Conservation (phyloP, 2,888 invertebrate genomes). For the Crocallis elinguaria region DNA sequence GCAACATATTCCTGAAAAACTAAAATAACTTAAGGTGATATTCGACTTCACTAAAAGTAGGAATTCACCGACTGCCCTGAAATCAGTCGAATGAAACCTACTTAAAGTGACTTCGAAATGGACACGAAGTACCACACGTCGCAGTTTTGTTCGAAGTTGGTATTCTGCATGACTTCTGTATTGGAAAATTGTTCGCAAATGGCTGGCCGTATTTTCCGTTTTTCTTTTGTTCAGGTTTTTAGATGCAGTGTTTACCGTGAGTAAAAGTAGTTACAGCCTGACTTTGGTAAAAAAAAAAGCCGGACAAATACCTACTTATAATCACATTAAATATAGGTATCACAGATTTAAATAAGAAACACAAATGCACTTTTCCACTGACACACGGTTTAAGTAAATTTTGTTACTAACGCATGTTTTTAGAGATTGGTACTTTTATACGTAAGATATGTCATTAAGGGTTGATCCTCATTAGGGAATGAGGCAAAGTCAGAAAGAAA, state of each 20-base stretch:
- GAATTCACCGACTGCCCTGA: conserved; percentile 25
- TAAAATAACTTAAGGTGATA: not conserved
- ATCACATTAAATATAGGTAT: conserved; percentile 24
- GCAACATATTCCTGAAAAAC: conserved; percentile 30
- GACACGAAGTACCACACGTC: too few relatives aligned
- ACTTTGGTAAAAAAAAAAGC: conserved; percentile 35
- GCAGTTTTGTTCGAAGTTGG: too few relatives aligned
- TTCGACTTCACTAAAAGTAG: conserved; percentile 34
- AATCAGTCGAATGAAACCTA: conserved; percentile 39
- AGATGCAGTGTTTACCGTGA: conserved; percentile 15
- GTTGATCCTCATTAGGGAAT: too few relatives aligned
- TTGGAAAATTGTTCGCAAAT: too few relatives aligned
- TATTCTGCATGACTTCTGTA: too few relatives aligned
- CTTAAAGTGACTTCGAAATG: conserved; percentile 35
- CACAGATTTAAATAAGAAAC: not conserved
- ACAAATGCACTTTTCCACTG: not conserved
- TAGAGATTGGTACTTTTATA: not conserved
- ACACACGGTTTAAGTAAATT: not conserved
- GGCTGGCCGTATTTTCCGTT: too few relatives aligned
- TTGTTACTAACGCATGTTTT: not conserved
- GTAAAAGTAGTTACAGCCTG: conserved; percentile 29
- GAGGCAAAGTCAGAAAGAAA: too few relatives aligned
- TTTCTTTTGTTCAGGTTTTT: not conserved
- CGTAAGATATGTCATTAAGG: not conserved
- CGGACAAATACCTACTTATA: conserved; percentile 49